Base-by-base conservation (phyloP, 2,797 vertebrate genomes). In the Acridotheres tristis region DNA sequence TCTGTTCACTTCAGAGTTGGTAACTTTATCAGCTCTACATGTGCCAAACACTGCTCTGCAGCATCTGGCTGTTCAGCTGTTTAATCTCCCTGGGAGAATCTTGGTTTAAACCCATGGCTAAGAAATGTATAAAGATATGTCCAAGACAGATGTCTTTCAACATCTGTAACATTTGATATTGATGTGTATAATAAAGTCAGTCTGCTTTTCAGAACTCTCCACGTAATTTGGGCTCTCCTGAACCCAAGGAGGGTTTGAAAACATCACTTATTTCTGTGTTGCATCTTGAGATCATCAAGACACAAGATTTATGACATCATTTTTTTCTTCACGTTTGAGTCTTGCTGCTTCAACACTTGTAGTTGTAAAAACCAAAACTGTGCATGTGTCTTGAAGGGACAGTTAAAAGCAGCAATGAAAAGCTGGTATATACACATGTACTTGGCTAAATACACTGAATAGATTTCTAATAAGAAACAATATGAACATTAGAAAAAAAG, bases 11-110 rank as follows among this genome's bases (percentile, higher is more conserved):
- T 97, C 63, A 48, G 91, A 96, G 83, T 94, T 62, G 4, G 73
- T 96, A 94, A 96, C 66, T 97, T 97, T 82, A 89, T 97, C 89
- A 91, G 77, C 51, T 95, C 57, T 50, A 5, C 86, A 14, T 82
- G 77, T 81, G 94, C 93, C 89, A 97, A 94, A 71, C 66, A 92
- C 78, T 51, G 45, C 82, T 89, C 89, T 92, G 63, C 62, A 96
- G 93, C 97, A 97, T 96, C 97, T 98, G 96, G 81, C 69, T 95
- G n/a, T 92, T 96, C 96, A 97, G 65, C 92, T 97, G 88, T 96
- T 97, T 95, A 92, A 94, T 95, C 72, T 97, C 48, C 81, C 78
- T 93, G 85, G 73, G 80, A 97, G 47, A 95, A 92, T 96, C 87
- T 95, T 94, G 91, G 61, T 96, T 96, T 96, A 96, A 97, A 96